Conservation (phyloP, 2,888 invertebrate species). For the Chromoteleia sp. region DNA sequence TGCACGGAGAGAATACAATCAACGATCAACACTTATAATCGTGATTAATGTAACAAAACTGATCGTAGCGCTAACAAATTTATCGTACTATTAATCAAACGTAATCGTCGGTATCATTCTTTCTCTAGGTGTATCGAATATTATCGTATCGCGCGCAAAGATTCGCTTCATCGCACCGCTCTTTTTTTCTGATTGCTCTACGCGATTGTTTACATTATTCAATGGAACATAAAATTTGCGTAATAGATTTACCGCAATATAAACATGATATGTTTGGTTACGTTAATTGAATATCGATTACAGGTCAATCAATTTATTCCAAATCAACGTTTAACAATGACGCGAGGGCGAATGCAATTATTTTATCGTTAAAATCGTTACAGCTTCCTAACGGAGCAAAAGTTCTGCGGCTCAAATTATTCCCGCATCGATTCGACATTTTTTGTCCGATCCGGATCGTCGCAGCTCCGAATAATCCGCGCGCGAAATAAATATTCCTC, state of each 20-base stretch:
- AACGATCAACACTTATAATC: no score
- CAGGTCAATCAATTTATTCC: conserved; percentile 68
- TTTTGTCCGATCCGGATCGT: conserved; percentile 40
- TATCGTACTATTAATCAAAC: no score
- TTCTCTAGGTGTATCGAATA: neutral
- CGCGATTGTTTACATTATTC: conserved; percentile 60
- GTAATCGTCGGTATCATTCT: no score
- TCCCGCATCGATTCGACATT: conserved; percentile 44
- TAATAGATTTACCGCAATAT: conserved; percentile 63
- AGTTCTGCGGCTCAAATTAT: conserved; percentile 56
- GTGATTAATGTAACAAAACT: no score
- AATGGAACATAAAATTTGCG: conserved; percentile 64
- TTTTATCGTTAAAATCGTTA: conserved; percentile 68
- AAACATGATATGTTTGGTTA: conserved; percentile 63
- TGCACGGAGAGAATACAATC: no score
- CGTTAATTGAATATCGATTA: conserved; percentile 70
- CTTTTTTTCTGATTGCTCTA: conserved; percentile 29
- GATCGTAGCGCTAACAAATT: no score
- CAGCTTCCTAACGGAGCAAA: conserved; percentile 35
- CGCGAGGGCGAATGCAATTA: conserved; percentile 61
- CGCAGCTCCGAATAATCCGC: conserved; percentile 14
- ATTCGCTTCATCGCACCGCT: conserved; percentile 7
- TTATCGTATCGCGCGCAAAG: conserved; percentile 27
- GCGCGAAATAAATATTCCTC: conserved; percentile 51
- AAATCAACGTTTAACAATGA: conserved; percentile 65